phyloP scores from a whole-genome alignment of 2,113 vertebrate species.

The Strigops habroptila region DNA sequence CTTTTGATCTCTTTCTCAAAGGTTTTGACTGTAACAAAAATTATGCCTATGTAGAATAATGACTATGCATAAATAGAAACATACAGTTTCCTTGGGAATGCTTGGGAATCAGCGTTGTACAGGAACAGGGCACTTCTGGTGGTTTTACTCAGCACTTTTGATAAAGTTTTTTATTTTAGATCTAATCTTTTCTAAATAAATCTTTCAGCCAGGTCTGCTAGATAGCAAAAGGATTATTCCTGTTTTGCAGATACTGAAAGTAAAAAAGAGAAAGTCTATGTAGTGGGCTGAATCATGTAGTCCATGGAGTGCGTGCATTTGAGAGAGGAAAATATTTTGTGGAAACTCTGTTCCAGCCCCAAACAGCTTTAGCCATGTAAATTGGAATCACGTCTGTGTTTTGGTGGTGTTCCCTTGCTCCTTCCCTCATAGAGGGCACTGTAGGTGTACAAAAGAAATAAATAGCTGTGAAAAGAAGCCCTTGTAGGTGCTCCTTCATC shows the following conservation, averaged over 20 bases:
- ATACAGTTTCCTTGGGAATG: neutral
- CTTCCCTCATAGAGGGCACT: neutral
- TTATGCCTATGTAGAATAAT: neutral
- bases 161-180: neutral
- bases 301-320: neutral
- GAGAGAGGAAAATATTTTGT: neutral
- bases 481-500: neutral
- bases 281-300: neutral
- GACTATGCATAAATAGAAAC: neutral
- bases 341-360: neutral
- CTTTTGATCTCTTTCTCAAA: neutral
- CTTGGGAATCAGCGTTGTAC: neutral
- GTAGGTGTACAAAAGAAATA: neutral
- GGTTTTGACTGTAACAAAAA: neutral
- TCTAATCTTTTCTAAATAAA: neutral
- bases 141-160: neutral
- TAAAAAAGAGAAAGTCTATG: neutral
- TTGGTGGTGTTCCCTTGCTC: neutral
- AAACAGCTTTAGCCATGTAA: neutral
- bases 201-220: neutral
- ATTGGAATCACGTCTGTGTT: neutral
- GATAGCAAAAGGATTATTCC: neutral
- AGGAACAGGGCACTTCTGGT: neutral
- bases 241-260: neutral
- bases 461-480: neutral